Conservation (phyloP, 2,113 vertebrate species). For the Pitta sordida region DNA sequence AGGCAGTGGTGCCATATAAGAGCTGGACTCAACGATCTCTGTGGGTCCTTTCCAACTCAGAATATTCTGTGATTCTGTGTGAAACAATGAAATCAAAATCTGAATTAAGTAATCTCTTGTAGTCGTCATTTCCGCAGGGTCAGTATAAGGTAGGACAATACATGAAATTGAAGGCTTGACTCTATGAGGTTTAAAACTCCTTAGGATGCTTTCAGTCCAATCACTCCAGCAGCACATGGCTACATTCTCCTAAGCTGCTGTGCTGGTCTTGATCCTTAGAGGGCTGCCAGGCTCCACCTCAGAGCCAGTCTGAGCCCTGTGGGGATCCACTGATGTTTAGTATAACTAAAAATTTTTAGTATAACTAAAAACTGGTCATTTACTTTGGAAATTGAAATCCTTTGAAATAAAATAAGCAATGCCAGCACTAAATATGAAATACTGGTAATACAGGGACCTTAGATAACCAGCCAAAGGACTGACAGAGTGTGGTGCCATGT, state of each 20-base stretch:
- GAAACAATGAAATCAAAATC: not conserved
- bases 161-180: not conserved
- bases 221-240: not conserved
- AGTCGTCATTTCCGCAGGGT: not conserved
- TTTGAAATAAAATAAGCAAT: not conserved
- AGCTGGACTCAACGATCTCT: too few species aligned
- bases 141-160: not conserved
- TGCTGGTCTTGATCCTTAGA: not conserved
- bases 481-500: not conserved
- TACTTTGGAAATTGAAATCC: not conserved
- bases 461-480: conserved; percentile 11
- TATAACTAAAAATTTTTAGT: not conserved
- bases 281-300: not conserved
- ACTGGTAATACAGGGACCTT: not conserved
- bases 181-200: not conserved
- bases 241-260: not conserved
- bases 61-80: too few species aligned
- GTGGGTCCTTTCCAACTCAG: too few species aligned
- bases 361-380: not conserved
- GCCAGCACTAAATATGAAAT: not conserved
- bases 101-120: not conserved
- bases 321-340: not conserved
- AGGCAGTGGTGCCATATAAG: too few species aligned
- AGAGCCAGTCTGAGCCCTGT: not conserved
- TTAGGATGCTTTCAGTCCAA: not conserved